Percentiles rank a stretch among this genome's conserved stretches.
Conservation (phyloP, 2,797 vertebrate species). For the Martes flavigula region DNA sequence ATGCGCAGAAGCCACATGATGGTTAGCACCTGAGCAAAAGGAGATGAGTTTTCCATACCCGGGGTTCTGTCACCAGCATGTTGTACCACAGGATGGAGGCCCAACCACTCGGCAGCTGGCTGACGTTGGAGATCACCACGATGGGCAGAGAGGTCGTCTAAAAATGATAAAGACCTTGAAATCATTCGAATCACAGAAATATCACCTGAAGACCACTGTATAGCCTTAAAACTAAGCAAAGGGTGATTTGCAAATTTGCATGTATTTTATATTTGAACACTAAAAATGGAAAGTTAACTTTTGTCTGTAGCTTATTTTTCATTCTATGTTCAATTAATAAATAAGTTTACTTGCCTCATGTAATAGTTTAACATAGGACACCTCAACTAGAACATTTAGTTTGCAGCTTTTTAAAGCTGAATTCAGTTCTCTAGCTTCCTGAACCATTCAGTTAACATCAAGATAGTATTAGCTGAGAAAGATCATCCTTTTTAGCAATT, state of each 20-base stretch:
- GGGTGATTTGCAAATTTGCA: not conserved
- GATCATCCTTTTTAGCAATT: not conserved
- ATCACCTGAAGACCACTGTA: not conserved
- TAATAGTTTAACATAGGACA: not conserved
- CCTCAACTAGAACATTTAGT: not conserved
- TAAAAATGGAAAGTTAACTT: not conserved
- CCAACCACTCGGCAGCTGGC: conserved; percentile 97
- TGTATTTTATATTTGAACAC: not conserved
- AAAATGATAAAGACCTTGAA: conserved; percentile 41
- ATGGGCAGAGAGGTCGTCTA: conserved; percentile 94
- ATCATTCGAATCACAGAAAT: not conserved
- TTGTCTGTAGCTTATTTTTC: not conserved
- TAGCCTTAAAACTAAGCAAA: not conserved
- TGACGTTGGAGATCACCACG: conserved; percentile 98
- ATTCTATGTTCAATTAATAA: not conserved
- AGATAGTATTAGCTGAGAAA: not conserved
- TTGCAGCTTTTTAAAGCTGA: not conserved
- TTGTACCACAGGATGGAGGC: conserved; percentile 99
- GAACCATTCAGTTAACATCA: not conserved
- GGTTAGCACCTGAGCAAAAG: not conserved
- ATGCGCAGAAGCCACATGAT: not conserved
- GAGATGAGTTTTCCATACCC: conserved; percentile 83
- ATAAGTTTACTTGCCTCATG: not conserved
- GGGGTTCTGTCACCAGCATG: conserved; percentile 94
- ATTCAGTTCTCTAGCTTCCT: not conserved